Evolutionary conservation across 2,797 vertebrate genomes (phyloP), one percentile per base, ranked within the genome.

Genomic region (Eutrigla gurnardus): DNA sequence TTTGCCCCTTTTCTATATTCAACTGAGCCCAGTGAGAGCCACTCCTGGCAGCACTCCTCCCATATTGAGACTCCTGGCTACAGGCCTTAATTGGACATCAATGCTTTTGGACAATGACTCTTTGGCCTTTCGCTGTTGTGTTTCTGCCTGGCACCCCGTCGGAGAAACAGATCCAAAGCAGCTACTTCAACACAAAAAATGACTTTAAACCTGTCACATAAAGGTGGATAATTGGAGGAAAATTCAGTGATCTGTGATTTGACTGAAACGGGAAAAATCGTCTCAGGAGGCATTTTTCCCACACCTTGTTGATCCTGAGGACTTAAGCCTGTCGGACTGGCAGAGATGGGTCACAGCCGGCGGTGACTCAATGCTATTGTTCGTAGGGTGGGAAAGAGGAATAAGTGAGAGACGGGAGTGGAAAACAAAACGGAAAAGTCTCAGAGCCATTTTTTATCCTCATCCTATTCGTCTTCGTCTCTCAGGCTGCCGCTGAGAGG

Each of bases 321-420:
- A 55, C 54, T 85, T 75, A 73, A 75, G 65, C n/a, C 25, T 40
- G 25, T 70, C 71, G 71, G 64, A 57, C 62, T 64, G 69, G 76
- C 66, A 80, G 37, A 74, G 76, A 78, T 63, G 61, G 78, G 70
- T 88, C 81, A 80, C 12, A n/a, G 50, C 78, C 12, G 39, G 13
- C 73, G 17, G 43, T 84, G 81, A 88, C 66, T 88, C 83, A 70
- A 58, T 36, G 57, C 55, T 74, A 85, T 89, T 90, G 86, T 90
- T 89, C 81, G 70, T 13, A 61, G 65, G 75, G 65, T 83, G 83
- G 83, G 82, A 84, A 87, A 88, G 32, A 76, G 73, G 60, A 84
- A 65, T 62, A 75, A 64, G 70, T 70, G 75, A 75, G 59, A 77
- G 76, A 67, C 9, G 2, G 25, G 17, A 33, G 53, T 76, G 79